Evolutionary conservation across 1,140 invertebrate species (phyloP).

Genomic region (Chironomus tepperi): DNA sequence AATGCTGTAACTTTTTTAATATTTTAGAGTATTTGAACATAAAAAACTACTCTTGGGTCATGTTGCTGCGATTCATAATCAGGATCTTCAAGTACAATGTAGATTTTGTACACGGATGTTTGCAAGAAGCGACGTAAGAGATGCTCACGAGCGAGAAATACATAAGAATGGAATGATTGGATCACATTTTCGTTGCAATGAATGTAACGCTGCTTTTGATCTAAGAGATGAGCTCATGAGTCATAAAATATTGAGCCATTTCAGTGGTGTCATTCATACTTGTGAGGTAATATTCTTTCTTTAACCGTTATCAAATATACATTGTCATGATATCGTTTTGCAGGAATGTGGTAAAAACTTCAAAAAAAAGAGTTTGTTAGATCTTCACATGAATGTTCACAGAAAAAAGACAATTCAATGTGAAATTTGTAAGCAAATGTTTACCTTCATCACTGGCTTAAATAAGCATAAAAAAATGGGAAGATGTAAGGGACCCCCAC

Average conservation of each 20-base stretch:
- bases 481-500: neutral
- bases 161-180: neutral
- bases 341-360: neutral
- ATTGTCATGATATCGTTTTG: neutral
- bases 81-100: neutral
- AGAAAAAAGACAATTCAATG: neutral
- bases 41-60: neutral
- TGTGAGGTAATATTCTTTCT: neutral
- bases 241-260: neutral
- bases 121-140: slow-evolving; percentile 3
- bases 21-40: neutral
- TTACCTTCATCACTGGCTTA: neutral
- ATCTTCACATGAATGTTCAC: neutral
- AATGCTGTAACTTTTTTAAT: neutral
- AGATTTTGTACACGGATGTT: neutral
- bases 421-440: slow-evolving; percentile 3
- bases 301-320: no score
- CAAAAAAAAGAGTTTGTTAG: neutral
- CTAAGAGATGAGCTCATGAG: neutral
- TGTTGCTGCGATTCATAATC: slow-evolving; percentile 2
- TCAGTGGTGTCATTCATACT: neutral
- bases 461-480: slow-evolving; percentile 15
- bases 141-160: neutral
- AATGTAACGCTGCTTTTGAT: neutral
- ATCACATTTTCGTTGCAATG: neutral